These are phyloP conservation scores for Drosophila setosimentum DNA, from an alignment of 2,888 invertebrate genomes.

Conservation along the genomic window DNA sequence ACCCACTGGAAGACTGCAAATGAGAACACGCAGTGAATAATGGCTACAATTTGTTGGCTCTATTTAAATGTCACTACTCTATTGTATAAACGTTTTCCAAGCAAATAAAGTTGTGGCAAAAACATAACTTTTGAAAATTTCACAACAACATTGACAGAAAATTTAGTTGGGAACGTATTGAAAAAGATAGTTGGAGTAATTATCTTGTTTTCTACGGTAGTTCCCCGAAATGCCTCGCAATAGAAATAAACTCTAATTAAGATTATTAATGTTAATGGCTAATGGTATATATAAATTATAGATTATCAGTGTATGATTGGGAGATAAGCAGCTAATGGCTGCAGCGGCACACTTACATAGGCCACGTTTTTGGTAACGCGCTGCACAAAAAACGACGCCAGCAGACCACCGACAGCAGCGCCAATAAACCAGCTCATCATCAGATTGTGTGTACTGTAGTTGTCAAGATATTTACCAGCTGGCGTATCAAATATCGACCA, in stretches of 20 bases:
- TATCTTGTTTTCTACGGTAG: neutral
- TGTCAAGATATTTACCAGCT: slow-evolving; percentile 60
- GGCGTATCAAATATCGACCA: slow-evolving; percentile 81
- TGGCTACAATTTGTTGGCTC: neutral
- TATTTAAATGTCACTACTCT: neutral
- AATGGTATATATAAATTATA: slow-evolving; percentile 60
- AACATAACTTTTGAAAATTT: neutral
- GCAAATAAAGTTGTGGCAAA: neutral
- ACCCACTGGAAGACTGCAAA: slow-evolving; percentile 76
- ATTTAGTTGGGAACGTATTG: neutral
- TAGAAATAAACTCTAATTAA: slow-evolving; percentile 6
- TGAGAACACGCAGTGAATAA: too few species aligned
- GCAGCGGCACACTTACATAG: slow-evolving; percentile 78
- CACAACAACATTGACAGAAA: neutral
- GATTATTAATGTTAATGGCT: slow-evolving; percentile 40
- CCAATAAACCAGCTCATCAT: slow-evolving; percentile 82
- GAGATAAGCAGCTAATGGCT: slow-evolving; percentile 55
- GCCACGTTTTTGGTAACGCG: slow-evolving; percentile 79
- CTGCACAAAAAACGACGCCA: slow-evolving; percentile 78
- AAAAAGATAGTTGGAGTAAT: slow-evolving; percentile 2
- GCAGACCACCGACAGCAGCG: slow-evolving; percentile 72
- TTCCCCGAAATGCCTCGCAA: slow-evolving; percentile 1
- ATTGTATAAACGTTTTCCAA: neutral
- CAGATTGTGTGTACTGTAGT: slow-evolving; percentile 66
- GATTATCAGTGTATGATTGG: slow-evolving; percentile 51